Conservation (phyloP, 2,888 invertebrate species). For the Matsumyia berberina region DNA sequence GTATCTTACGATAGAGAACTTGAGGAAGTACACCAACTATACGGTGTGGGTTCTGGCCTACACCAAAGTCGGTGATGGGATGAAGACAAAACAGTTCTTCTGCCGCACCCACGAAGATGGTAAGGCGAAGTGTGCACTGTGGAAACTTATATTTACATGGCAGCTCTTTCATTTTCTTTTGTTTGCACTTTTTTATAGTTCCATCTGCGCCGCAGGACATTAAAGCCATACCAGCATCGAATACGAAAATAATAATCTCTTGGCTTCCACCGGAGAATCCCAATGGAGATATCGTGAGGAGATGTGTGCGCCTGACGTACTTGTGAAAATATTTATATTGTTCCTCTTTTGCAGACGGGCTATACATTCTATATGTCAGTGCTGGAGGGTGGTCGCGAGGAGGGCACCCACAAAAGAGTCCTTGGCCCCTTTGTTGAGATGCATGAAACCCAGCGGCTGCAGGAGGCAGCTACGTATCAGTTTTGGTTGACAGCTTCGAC, state of each 20-base stretch:
- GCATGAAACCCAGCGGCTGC: constrained; percentile 89
- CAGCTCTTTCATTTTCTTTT: constrained; percentile 22
- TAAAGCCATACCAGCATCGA: constrained; percentile 94
- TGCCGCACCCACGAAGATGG: constrained; percentile 96
- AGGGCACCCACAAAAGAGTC: constrained; percentile 91
- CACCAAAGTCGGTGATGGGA: constrained; percentile 95
- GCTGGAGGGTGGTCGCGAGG: constrained; percentile 91
- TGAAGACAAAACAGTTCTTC: constrained; percentile 92
- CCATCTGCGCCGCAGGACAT: constrained; percentile 95
- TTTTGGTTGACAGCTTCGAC: constrained; percentile 91
- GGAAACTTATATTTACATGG: constrained; percentile 8
- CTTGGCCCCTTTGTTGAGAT: constrained; percentile 89
- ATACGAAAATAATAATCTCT: constrained; percentile 93
- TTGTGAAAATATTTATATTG: background rate
- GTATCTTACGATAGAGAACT: constrained; percentile 87
- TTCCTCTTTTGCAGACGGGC: constrained; percentile 84
- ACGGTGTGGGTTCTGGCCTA: constrained; percentile 95
- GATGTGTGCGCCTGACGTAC: constrained; percentile 2
- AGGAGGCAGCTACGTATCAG: constrained; percentile 90
- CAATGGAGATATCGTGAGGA: constrained; percentile 91
- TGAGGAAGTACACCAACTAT: constrained; percentile 95
- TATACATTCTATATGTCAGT: constrained; percentile 94
- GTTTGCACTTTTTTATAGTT: constrained; percentile 85
- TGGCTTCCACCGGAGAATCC: constrained; percentile 94
- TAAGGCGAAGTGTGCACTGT: constrained; percentile 82